Percentiles rank a stretch among this genome's conserved stretches.
Evolutionary conservation across 2,113 vertebrate genomes (phyloP).

Genomic region (Aspidoscelis tigris): DNA sequence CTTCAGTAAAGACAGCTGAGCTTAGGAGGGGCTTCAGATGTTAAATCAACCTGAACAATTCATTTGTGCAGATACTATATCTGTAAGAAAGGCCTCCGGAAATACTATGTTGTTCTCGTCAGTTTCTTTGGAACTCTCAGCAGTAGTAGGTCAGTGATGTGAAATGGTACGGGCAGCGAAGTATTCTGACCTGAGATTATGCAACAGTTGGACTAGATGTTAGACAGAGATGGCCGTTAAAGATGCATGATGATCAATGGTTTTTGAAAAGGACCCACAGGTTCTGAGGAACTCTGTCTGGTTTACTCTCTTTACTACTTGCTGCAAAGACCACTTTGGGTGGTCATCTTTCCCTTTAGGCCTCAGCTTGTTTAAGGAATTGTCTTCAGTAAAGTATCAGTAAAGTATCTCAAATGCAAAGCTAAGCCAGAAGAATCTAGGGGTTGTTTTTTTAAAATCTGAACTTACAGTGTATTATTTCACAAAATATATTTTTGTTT

Average conservation of each 20-base stretch:
- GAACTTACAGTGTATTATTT: not conserved
- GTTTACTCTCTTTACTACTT: not conserved
- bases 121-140: conserved; percentile 36
- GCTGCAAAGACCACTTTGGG: not conserved
- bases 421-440: not conserved
- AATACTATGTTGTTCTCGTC: conserved; percentile 24
- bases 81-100: not conserved
- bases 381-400: not conserved
- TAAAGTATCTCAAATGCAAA: not conserved
- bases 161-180: conserved; percentile 30
- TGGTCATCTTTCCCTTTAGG: not conserved
- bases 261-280: no score
- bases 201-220: conserved; percentile 50
- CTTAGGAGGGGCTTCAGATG: conserved; percentile 16
- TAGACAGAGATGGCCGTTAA: conserved; percentile 58
- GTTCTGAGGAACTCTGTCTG: no score
- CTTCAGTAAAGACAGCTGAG: not conserved
- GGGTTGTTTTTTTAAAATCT: not conserved
- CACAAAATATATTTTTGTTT: not conserved
- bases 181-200: not conserved
- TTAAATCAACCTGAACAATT: not conserved
- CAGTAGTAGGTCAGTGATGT: conserved; percentile 18
- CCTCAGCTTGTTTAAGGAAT: not conserved
- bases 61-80: not conserved
- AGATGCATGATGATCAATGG: conserved; percentile 48